These are phyloP conservation scores for Dermatemys mawii DNA, from an alignment of 2,113 vertebrate genomes.

Conservation along the genomic window DNA sequence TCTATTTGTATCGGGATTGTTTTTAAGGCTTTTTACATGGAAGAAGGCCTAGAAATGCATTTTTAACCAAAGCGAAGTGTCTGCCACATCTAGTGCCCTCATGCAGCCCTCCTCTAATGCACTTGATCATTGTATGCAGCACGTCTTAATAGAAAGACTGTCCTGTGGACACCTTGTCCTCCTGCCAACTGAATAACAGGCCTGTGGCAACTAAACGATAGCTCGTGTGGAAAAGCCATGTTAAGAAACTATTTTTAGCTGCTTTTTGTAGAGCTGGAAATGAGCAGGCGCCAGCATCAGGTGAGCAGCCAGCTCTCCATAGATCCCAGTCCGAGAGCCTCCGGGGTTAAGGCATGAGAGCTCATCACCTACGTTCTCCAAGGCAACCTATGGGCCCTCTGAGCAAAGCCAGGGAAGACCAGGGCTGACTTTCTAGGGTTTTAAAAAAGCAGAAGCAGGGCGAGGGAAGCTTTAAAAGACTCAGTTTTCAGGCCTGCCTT, in stretches of 20 bases:
- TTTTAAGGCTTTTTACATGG: not conserved
- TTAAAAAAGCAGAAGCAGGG: not conserved
- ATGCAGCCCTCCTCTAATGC: not conserved
- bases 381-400: not conserved
- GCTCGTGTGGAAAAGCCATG: not conserved
- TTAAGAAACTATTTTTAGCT: not conserved
- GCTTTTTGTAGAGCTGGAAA: not conserved
- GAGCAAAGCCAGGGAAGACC: not conserved
- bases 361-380: not conserved
- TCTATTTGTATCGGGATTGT: not conserved
- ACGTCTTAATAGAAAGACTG: not conserved
- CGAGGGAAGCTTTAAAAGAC: fast-evolving
- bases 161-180: not conserved
- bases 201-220: not conserved
- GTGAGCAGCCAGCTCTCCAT: not conserved
- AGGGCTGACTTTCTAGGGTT: not conserved
- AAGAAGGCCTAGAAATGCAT: not conserved
- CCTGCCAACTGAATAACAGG: not conserved
- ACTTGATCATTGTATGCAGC: not conserved
- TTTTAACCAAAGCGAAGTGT: not conserved
- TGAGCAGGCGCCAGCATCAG: not conserved
- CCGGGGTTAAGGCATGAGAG: not conserved
- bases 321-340: not conserved
- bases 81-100: not conserved
- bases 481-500: not conserved